Evolutionary conservation across 2,888 invertebrate genomes (phyloP).

Genomic region (Halocaridina rubra): DNA sequence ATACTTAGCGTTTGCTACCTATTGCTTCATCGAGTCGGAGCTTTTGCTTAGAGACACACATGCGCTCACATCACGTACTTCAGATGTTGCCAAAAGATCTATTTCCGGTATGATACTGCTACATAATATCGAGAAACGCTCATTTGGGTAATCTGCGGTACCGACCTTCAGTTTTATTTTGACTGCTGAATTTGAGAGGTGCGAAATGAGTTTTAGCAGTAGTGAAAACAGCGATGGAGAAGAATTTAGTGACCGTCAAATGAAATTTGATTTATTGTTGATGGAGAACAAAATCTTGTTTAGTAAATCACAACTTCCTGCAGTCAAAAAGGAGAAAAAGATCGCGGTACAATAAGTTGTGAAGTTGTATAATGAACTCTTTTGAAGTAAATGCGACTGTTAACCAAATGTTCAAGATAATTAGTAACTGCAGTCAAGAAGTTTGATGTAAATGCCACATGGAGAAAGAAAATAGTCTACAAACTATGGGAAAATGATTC

Average conservation of each 20-base stretch:
- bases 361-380: not conserved
- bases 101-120: too few species aligned
- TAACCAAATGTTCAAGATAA: not conserved
- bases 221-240: not conserved
- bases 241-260: not conserved
- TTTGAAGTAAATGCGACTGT: not conserved
- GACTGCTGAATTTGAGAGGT: too few species aligned
- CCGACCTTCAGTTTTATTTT: too few species aligned
- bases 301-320: too few species aligned
- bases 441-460: not conserved
- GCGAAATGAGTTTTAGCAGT: not conserved
- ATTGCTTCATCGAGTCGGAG: too few species aligned
- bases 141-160: too few species aligned
- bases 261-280: not conserved
- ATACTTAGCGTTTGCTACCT: too few species aligned
- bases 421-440: not conserved
- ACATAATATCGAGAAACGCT: too few species aligned
- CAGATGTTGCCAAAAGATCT: too few species aligned
- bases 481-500: not conserved
- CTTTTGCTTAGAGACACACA: too few species aligned
- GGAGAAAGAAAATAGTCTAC: not conserved
- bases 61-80: too few species aligned
- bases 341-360: not conserved
- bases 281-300: not conserved
- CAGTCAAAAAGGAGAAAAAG: not conserved